Percentiles rank a stretch among this genome's conserved stretches.
These are phyloP conservation scores for Malurus elegans DNA, from an alignment of 2,113 vertebrate genomes.

Conservation along the genomic window DNA sequence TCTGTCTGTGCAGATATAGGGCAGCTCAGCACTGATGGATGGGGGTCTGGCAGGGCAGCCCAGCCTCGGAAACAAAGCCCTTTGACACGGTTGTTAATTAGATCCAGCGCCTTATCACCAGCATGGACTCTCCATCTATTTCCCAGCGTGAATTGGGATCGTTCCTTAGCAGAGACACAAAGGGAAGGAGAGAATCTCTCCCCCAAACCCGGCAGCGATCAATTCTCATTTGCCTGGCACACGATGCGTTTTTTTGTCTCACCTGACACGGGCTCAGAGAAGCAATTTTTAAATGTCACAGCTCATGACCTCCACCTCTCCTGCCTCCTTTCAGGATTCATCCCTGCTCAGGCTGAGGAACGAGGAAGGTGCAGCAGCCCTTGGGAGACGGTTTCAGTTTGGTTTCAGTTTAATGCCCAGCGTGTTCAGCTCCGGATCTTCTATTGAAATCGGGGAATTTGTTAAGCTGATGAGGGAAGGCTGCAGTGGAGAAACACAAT, in stretches of 20 bases:
- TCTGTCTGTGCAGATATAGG: neutral
- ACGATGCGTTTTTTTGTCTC: neutral
- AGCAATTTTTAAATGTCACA: constrained; percentile 62
- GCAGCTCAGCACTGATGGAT: neutral
- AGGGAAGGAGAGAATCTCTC: neutral
- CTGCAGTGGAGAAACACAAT: constrained; percentile 63
- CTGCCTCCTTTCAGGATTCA: neutral
- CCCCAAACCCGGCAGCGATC: neutral
- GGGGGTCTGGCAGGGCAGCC: neutral
- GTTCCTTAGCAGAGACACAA: constrained; percentile 1
- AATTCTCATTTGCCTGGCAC: constrained; percentile 56
- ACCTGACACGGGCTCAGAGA: neutral
- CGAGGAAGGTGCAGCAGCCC: neutral
- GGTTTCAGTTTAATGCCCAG: constrained; percentile 50
- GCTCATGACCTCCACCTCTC: neutral
- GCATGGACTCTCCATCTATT: neutral
- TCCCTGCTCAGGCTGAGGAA: neutral
- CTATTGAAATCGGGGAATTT: constrained; percentile 58
- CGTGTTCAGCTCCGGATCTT: constrained; percentile 44
- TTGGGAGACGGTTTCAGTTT: constrained; percentile 32
- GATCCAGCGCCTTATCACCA: neutral
- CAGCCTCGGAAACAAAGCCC: constrained; percentile 26
- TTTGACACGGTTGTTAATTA: constrained; percentile 23
- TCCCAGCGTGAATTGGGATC: neutral
- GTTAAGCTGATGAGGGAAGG: constrained; percentile 69